Evolutionary conservation across 2,113 vertebrate genomes (phyloP).

Genomic region (Oxyruncus cristatus): DNA sequence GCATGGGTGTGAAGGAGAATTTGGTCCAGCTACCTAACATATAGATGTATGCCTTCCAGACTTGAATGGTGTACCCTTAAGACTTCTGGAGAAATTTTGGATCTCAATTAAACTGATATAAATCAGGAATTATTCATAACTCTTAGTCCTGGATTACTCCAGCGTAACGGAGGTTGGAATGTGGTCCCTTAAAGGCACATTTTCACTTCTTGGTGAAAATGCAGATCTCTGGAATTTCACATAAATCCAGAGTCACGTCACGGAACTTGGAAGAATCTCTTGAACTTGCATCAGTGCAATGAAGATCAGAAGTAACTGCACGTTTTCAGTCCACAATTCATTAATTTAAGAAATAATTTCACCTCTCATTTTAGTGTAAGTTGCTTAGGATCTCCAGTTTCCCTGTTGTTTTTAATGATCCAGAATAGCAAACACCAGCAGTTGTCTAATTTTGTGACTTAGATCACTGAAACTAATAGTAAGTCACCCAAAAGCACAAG

Average conservation of each 20-base stretch:
- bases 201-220: slow-evolving; percentile 5
- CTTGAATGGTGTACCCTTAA: neutral
- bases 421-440: slow-evolving; percentile 66
- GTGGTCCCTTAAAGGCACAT: neutral
- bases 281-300: neutral
- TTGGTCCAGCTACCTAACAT: neutral
- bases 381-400: neutral
- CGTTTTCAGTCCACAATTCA: neutral
- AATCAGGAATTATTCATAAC: slow-evolving; percentile 3
- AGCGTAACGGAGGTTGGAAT: neutral
- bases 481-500: slow-evolving; percentile 77
- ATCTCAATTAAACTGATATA: slow-evolving; percentile 10
- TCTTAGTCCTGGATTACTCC: neutral
- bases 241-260: neutral
- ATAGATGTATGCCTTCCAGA: neutral
- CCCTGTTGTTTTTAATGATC: neutral
- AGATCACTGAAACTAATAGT: slow-evolving; percentile 44
- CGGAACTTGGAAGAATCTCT: neutral
- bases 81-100: slow-evolving; percentile 25
- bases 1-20: neutral
- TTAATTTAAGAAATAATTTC: neutral
- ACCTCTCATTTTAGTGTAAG: neutral
- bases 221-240: neutral
- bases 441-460: slow-evolving; percentile 50
- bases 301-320: neutral